Base-by-base conservation (phyloP, 1,140 invertebrate species). In the Trissolcus basalis region DNA sequence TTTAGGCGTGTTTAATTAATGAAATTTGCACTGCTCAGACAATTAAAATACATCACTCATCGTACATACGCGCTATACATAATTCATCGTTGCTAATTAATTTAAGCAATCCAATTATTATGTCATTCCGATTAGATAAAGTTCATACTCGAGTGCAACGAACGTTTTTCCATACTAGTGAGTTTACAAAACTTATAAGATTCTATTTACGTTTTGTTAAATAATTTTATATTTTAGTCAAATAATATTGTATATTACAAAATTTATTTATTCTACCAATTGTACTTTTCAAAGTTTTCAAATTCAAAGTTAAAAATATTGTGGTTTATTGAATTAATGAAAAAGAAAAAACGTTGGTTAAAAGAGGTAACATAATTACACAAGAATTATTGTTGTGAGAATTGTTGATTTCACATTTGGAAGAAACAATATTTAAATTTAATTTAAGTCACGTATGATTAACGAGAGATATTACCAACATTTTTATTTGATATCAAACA, bases 401-500 rank as follows among this genome's bases (percentile, higher is more conserved):
- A 27, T 1, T 6, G 19, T 27, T 27, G 1, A 27, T 27, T 27
- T 27, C 19, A 27, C 19, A 6, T 27, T 39, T 4, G 36, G 9
- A 1, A n/a, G n/a, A 4, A 2, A 11, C n/a, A n/a, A 39, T 4
- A 39, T 4, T 11, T 39, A 4, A 14, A 48, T 48, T 8, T 3
- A 7, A 53, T 53, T 49, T 43, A 56, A 48, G 27, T 56, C 51
- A 56, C 67, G 50, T 56, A n/a, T 61, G 15, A 27, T 27, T 27
- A 27, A 27, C 19, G 14, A 13, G 32, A 68, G 19, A 48, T 64
- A 47, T 59, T 65, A 67, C 55, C 55, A 41, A 73, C 55, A 67
- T 35, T 73, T 54, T 54, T 48, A 51, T 32, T 35, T 11, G 2
- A 27, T 39, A 11, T 33, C 60, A 43, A 65, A 43, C 54, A 43